Conservation (phyloP, 2,888 invertebrate genomes). For the Pedicia rivosa region DNA sequence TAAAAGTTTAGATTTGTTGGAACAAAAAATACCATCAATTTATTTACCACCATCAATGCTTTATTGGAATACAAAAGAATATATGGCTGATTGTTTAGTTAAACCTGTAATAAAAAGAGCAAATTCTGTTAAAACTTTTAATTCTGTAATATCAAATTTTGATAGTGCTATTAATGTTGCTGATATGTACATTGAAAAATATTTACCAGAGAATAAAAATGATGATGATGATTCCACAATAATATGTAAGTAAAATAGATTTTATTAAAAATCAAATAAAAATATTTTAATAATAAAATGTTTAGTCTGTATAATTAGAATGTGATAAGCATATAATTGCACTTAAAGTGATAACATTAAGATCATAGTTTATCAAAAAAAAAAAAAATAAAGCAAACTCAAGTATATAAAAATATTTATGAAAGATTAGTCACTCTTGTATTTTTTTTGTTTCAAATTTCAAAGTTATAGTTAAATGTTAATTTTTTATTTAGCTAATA, state of each 20-base stretch:
- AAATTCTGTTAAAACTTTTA: conserved; percentile 64
- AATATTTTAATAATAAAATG: too few relatives aligned
- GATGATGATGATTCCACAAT: too few relatives aligned
- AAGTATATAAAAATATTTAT: not conserved
- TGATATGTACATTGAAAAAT: conserved; percentile 69
- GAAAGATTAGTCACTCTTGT: not conserved
- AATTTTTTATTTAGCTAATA: too few relatives aligned
- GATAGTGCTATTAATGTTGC: conserved; percentile 62
- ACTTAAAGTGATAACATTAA: too few relatives aligned
- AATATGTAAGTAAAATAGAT: too few relatives aligned
- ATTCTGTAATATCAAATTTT: conserved; percentile 52
- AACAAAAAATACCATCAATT: conserved; percentile 65
- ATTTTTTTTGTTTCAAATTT: too few relatives aligned
- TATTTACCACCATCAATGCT: conserved; percentile 75
- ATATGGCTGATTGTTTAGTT: conserved; percentile 46
- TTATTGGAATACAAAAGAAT: conserved; percentile 63
- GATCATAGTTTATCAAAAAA: too few relatives aligned
- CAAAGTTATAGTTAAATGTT: too few relatives aligned
- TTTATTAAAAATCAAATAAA: too few relatives aligned
- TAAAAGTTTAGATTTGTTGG: conserved; percentile 70
- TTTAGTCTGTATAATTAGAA: too few relatives aligned
- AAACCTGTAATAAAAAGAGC: conserved; percentile 59
- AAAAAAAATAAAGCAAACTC: too few relatives aligned
- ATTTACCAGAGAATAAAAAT: conserved; percentile 38
- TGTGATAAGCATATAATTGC: too few relatives aligned